Percentiles rank a stretch among this genome's conserved stretches.
These are phyloP conservation scores for Theretra japonica DNA, from an alignment of 2,888 invertebrate species.

Conservation along the genomic window DNA sequence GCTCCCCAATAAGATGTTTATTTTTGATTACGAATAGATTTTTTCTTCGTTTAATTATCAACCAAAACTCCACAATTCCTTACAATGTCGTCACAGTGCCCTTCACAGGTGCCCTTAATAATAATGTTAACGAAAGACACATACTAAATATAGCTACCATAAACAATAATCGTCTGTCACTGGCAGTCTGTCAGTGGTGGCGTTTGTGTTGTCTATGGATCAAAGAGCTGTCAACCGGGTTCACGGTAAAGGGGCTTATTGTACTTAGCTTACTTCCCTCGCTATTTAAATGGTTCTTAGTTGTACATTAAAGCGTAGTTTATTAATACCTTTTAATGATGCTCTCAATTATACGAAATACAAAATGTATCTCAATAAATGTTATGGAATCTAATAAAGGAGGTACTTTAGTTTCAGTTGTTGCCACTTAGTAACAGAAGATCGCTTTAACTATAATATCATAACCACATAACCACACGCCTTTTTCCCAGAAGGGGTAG, in stretches of 20 bases:
- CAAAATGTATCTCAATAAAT: background rate
- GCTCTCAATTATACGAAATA: background rate
- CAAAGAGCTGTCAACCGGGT: constrained; percentile 68
- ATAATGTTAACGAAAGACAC: background rate
- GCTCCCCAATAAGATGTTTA: too few species aligned
- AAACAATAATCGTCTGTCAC: constrained; percentile 50
- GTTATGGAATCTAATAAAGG: too few species aligned
- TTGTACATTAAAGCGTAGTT: constrained; percentile 34
- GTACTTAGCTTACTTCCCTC: constrained; percentile 46
- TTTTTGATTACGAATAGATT: too few species aligned
- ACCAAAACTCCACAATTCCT: too few species aligned
- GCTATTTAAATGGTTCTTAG: constrained; percentile 6
- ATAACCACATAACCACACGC: too few species aligned
- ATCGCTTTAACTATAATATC: too few species aligned
- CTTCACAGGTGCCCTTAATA: too few species aligned
- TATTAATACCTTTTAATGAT: constrained; percentile 32
- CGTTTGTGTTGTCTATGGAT: constrained; percentile 59
- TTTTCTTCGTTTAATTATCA: too few species aligned
- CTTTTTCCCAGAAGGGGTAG: too few species aligned
- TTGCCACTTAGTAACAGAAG: too few species aligned
- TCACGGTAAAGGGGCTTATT: constrained; percentile 45
- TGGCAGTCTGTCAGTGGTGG: constrained; percentile 30
- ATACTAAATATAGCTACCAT: background rate
- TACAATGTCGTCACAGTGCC: background rate
- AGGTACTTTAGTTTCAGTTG: too few species aligned